Evolutionary conservation across 2,888 invertebrate species (phyloP), one percentile per base, ranked within the genome.

Genomic region (Lithophane leautieri): DNA sequence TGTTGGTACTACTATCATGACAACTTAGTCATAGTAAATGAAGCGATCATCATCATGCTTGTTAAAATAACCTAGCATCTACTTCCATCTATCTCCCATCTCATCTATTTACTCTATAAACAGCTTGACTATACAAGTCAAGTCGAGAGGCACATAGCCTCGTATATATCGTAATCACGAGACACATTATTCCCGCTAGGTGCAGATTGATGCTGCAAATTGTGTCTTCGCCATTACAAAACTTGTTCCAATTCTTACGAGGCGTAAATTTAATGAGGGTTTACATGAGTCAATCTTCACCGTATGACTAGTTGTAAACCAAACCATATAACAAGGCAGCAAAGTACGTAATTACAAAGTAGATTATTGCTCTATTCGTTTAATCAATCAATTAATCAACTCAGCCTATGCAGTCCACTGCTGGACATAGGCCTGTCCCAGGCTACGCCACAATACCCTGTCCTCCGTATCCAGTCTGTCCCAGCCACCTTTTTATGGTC

Each of bases 131-230:
- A 19, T 25, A 19, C 44, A 28, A 65, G 63, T 42, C 42, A n/a
- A 62, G 65, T 66, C 28, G 1, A 66, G 28, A 50, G 14, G 22
- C 22, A 14, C 7, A 66, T 8, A 12, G 42, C 25, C 14, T 22
- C 22, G 9, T 50, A 50, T 50, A 50, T 47, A 79, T 80, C 11
- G 47, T 73, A 61, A 80, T 73, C 78, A 80, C 73, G 60, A 78
- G 22, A 34, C 25, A 71, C 58, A 44, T 78, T 63, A 65, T 61
- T 54, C 54, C 12, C n/a, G 42, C 28, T 60, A 54, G 47, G 61
- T 47, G 73, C 47, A 80, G 44, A 79, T 47, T 78, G 73, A 78
- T 58, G 60, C 54, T 66, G 28, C 54, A 73, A 80, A 79, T 79
- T 72, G 52, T 66, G 40, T 52, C 22, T 47, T 66, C 44, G 16